A percentile compares a stretch with the other conserved stretches of the same genome.
phyloP scores from a whole-genome alignment of 2,888 invertebrate species.

The Eudasyphora cyanicolor region DNA sequence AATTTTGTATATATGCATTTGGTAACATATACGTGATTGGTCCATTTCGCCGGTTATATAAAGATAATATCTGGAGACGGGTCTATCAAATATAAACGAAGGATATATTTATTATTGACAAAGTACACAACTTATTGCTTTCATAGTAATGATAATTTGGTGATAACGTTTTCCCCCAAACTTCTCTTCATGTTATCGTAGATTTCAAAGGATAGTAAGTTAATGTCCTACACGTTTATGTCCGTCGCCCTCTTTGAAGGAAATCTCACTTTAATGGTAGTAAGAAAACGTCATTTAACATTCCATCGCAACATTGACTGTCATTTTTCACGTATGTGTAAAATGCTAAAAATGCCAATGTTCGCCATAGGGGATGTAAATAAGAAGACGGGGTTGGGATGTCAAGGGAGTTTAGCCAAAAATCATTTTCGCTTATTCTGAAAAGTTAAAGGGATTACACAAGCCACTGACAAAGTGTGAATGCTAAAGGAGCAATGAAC shows the following conservation, averaged over 20 bases:
- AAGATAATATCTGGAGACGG: too few relatives aligned
- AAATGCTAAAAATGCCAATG: conserved; percentile 47
- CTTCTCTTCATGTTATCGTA: too few relatives aligned
- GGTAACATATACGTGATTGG: too few relatives aligned
- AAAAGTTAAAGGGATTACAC: not conserved
- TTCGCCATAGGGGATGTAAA: not conserved
- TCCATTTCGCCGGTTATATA: too few relatives aligned
- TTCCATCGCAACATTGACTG: conserved; percentile 41
- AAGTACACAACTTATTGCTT: too few relatives aligned
- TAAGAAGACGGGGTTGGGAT: too few relatives aligned
- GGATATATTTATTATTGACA: too few relatives aligned
- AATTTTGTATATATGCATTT: too few relatives aligned
- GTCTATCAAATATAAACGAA: too few relatives aligned
- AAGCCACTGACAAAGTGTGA: not conserved
- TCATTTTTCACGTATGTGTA: conserved; percentile 44
- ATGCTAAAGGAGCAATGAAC: conserved; percentile 10
- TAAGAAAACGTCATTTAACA: conserved; percentile 54
- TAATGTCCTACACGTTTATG: conserved; percentile 31
- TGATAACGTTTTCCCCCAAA: too few relatives aligned
- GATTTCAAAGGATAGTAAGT: conserved; percentile 18
- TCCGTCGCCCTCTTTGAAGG: not conserved
- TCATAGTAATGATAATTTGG: too few relatives aligned
- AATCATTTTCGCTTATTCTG: not conserved
- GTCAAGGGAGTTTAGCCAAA: not conserved
- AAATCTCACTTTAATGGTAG: conserved; percentile 44